A percentile compares a stretch with the other conserved stretches of the same genome.
phyloP scores from a whole-genome alignment of 2,113 vertebrate species.

The Cyanistes caeruleus region DNA sequence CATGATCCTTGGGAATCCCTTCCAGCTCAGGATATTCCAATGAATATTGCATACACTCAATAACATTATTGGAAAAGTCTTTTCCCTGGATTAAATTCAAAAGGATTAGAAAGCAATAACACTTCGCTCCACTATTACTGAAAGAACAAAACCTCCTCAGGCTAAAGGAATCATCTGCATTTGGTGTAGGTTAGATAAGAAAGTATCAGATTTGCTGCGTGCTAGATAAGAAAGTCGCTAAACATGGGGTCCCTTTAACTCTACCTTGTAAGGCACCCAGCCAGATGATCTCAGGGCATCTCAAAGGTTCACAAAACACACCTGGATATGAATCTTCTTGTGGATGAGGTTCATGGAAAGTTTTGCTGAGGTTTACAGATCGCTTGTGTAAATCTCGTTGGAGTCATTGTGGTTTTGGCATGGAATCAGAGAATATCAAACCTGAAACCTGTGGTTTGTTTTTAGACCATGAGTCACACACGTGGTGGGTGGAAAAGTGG shows the following conservation, averaged over 20 bases:
- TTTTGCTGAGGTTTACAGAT: slow-evolving; percentile 64
- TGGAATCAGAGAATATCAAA: slow-evolving; percentile 12
- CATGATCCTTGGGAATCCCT: not conserved
- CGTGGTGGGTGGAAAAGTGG: slow-evolving; percentile 49
- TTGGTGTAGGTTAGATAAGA: slow-evolving; percentile 28
- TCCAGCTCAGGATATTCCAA: not conserved
- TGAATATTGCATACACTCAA: not conserved
- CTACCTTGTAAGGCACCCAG: not conserved
- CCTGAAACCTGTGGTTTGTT: slow-evolving; percentile 56
- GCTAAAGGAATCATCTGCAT: slow-evolving; percentile 33
- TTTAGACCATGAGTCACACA: slow-evolving; percentile 47
- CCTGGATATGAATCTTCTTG: slow-evolving; percentile 56
- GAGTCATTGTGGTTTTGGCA: slow-evolving; percentile 62
- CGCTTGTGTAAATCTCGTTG: slow-evolving; percentile 36
- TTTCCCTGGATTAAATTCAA: slow-evolving; percentile 34
- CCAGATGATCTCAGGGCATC: slow-evolving; percentile 61
- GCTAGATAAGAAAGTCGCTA: slow-evolving; percentile 49
- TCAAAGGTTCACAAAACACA: slow-evolving; percentile 53
- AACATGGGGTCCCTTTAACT: slow-evolving; percentile 3
- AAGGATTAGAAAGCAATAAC: slow-evolving; percentile 33
- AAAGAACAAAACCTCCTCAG: slow-evolving; percentile 26
- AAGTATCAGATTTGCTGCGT: not conserved
- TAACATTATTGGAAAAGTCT: not conserved
- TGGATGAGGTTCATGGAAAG: slow-evolving; percentile 68
- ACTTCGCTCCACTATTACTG: not conserved